A percentile compares a stretch with the other conserved stretches of the same genome.
These are phyloP conservation scores for Melanotaenia maccullochi DNA, from an alignment of 2,797 vertebrate genomes.

Conservation along the genomic window DNA sequence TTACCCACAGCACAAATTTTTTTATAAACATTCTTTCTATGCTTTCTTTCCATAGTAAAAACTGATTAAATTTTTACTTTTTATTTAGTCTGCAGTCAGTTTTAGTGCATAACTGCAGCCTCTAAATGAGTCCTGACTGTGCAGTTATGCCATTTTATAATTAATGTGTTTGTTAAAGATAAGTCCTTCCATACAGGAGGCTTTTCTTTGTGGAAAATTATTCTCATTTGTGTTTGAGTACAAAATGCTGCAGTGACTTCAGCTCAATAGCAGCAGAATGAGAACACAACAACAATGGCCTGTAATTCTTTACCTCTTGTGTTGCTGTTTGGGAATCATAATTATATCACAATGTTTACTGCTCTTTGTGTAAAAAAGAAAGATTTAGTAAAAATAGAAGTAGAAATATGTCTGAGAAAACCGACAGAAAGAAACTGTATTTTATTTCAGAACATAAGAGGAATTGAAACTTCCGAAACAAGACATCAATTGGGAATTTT, in stretches of 20 bases:
- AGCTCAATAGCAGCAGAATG: slow-evolving; percentile 58
- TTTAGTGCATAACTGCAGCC: slow-evolving; percentile 33
- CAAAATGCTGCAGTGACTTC: slow-evolving; percentile 59
- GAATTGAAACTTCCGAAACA: slow-evolving; percentile 51
- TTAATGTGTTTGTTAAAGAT: slow-evolving; percentile 77
- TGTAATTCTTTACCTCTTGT: slow-evolving; percentile 58
- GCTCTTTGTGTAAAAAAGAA: slow-evolving; percentile 47
- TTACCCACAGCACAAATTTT: slow-evolving; percentile 10
- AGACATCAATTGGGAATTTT: slow-evolving; percentile 50
- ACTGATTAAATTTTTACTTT: slow-evolving; percentile 13
- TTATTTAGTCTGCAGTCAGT: slow-evolving; percentile 25
- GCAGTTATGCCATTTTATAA: slow-evolving; percentile 64
- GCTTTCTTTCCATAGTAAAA: slow-evolving; percentile 16
- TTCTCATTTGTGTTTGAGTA: slow-evolving; percentile 72
- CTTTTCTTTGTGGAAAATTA: slow-evolving; percentile 62
- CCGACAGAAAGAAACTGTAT: slow-evolving; percentile 38
- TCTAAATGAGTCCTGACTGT: slow-evolving; percentile 60
- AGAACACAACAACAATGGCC: slow-evolving; percentile 65
- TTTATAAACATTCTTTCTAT: slow-evolving; percentile 2
- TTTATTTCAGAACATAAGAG: slow-evolving; percentile 42
- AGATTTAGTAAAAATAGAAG: slow-evolving; percentile 23
- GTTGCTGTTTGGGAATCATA: slow-evolving; percentile 48
- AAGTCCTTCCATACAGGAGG: slow-evolving; percentile 50
- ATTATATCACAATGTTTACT: slow-evolving; percentile 55
- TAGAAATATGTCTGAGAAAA: slow-evolving; percentile 44